Conservation (phyloP, 2,113 vertebrate species). For the Chitala chitala region DNA sequence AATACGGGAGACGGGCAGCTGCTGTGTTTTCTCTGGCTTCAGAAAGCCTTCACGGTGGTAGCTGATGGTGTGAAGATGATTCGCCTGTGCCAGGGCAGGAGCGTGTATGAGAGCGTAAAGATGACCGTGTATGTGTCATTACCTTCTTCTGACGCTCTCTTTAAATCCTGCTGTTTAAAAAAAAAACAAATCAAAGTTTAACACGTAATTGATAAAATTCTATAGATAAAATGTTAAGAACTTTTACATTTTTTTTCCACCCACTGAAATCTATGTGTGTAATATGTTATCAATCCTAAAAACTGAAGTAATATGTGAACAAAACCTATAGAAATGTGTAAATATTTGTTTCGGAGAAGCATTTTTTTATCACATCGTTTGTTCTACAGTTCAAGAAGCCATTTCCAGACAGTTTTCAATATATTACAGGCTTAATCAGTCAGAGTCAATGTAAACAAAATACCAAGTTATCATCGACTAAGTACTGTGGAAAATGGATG, state of each 20-base stretch:
- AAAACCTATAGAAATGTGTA: not conserved
- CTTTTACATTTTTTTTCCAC: no score
- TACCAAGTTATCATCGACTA: conserved; percentile 80
- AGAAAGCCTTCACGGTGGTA: no score
- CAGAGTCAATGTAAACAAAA: conserved; percentile 80
- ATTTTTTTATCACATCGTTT: conserved; percentile 41
- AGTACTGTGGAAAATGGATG: conserved; percentile 94
- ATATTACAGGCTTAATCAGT: conserved; percentile 76
- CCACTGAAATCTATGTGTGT: no score
- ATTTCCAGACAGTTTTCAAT: conserved; percentile 72
- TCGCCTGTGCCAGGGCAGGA: not conserved
- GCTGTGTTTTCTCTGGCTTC: not conserved
- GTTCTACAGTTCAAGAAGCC: conserved; percentile 73
- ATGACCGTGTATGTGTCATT: not conserved
- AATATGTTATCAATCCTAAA: no score
- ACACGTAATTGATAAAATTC: no score
- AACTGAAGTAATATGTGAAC: conserved; percentile 42
- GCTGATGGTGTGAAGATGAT: no score
- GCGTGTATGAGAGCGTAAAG: not conserved
- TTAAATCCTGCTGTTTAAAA: no score
- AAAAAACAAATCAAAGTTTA: no score
- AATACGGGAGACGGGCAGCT: not conserved
- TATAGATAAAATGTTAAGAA: no score
- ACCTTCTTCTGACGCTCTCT: not conserved
- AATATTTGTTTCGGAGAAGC: conserved; percentile 41